Conservation (phyloP, 2,888 invertebrate species). For the Zhuqinia jingwanae region DNA sequence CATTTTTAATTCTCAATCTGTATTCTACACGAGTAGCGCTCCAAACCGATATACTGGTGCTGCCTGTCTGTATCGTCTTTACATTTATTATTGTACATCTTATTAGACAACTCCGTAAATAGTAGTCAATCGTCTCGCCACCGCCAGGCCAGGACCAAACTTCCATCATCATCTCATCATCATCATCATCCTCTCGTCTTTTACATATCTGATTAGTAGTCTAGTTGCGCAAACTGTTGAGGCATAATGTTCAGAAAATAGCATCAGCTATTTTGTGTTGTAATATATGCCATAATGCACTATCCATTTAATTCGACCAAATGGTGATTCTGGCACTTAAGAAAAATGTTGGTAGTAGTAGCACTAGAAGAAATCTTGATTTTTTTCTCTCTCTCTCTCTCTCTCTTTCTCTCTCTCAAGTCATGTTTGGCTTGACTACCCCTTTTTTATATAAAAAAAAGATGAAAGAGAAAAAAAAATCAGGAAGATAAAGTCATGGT, state of each 20-base stretch:
- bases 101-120: constrained; percentile 63
- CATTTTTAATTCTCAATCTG: constrained; percentile 56
- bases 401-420: too few relatives aligned
- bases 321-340: constrained; percentile 38
- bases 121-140: constrained; percentile 50
- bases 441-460: constrained; percentile 14
- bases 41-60: constrained; percentile 47
- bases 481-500: constrained; percentile 69
- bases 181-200: background rate
- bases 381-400: too few relatives aligned
- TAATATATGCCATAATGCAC: too few relatives aligned
- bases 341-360: constrained; percentile 45
- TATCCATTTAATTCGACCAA: constrained; percentile 19
- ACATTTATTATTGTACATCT: constrained; percentile 46
- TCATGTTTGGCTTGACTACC: constrained; percentile 42
- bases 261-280: too few relatives aligned
- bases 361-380: constrained; percentile 44
- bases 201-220: constrained; percentile 41
- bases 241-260: constrained; percentile 26
- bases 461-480: constrained; percentile 65
- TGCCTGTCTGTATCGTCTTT: constrained; percentile 45
- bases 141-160: constrained; percentile 53
- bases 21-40: constrained; percentile 49
- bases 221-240: constrained; percentile 40
- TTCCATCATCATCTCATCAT: constrained; percentile 27